phyloP scores from a whole-genome alignment of 2,888 invertebrate species.

The Magallana nippona region DNA sequence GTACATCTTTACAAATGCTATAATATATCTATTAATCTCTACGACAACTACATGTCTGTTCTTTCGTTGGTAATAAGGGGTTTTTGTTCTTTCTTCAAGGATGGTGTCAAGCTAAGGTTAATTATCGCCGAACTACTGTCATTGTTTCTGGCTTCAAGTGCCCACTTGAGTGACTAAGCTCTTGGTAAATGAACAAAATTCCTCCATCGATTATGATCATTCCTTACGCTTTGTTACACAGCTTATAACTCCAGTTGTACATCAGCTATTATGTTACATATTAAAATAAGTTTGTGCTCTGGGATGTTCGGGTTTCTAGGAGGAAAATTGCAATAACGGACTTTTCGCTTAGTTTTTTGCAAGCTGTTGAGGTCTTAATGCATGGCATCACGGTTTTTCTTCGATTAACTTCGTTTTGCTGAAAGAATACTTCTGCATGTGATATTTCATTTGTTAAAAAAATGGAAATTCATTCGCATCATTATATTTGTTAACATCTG shows the following conservation, averaged over 20 bases:
- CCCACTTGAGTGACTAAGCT: too few relatives aligned
- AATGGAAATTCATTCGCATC: not conserved
- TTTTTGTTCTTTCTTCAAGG: too few relatives aligned
- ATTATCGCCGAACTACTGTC: too few relatives aligned
- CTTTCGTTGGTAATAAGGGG: too few relatives aligned
- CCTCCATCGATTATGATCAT: slow-evolving; percentile 8
- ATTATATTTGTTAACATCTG: not conserved
- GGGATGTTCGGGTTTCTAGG: not conserved
- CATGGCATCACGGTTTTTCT: not conserved
- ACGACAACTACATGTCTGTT: too few relatives aligned
- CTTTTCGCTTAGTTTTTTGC: too few relatives aligned
- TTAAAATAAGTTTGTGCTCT: not conserved
- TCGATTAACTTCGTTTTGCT: slow-evolving; percentile 12
- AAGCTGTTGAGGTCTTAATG: not conserved
- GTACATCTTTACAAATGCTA: too few relatives aligned
- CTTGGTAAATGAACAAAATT: slow-evolving; percentile 23
- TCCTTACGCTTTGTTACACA: not conserved
- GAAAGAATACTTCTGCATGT: not conserved
- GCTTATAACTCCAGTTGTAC: not conserved
- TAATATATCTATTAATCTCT: too few relatives aligned
- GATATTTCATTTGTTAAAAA: not conserved
- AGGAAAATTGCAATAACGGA: too few relatives aligned
- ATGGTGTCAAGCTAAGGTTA: too few relatives aligned
- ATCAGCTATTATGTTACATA: not conserved
- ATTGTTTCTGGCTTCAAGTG: too few relatives aligned